Conservation (phyloP, 1,140 invertebrate genomes). For the Bemisia tabaci region DNA sequence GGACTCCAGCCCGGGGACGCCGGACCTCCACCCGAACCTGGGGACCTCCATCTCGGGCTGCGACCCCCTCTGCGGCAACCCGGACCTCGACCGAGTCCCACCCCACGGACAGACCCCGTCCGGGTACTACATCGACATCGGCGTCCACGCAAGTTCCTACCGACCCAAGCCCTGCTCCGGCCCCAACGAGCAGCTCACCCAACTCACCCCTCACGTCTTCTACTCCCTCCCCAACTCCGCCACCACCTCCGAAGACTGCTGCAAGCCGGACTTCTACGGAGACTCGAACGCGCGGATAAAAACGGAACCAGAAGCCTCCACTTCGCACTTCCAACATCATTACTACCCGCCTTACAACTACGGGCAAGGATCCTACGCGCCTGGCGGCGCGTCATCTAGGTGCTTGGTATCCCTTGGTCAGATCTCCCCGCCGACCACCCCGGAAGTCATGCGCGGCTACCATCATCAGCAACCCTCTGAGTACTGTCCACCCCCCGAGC, state of each 20-base stretch:
- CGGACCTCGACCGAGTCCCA: not conserved
- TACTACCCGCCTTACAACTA: slow-evolving; percentile 1
- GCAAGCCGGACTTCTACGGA: not conserved
- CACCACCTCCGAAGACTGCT: not conserved
- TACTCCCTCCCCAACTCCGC: not conserved
- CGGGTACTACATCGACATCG: slow-evolving; percentile 12
- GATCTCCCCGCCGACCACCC: slow-evolving; percentile 14
- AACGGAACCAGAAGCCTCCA: not conserved
- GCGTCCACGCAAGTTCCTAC: slow-evolving; percentile 4
- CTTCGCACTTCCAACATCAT: not conserved
- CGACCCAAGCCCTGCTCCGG: slow-evolving; percentile 3
- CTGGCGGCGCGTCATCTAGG: slow-evolving; percentile 3
- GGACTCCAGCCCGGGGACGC: not conserved
- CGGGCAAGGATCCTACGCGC: not conserved
- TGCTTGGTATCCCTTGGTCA: slow-evolving; percentile 15
- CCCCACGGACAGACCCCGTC: slow-evolving; percentile 4
- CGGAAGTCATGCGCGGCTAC: slow-evolving; percentile 4
- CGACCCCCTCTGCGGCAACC: not conserved
- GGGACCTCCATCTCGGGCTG: not conserved
- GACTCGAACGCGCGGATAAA: not conserved
- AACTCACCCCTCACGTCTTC: not conserved
- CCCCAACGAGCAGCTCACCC: not conserved
- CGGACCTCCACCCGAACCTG: not conserved
- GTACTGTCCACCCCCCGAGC: not conserved
- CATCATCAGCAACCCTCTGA: not conserved